These are phyloP conservation scores for Gymnoscopelus microlampas DNA, from an alignment of 2,797 vertebrate genomes.

Conservation along the genomic window DNA sequence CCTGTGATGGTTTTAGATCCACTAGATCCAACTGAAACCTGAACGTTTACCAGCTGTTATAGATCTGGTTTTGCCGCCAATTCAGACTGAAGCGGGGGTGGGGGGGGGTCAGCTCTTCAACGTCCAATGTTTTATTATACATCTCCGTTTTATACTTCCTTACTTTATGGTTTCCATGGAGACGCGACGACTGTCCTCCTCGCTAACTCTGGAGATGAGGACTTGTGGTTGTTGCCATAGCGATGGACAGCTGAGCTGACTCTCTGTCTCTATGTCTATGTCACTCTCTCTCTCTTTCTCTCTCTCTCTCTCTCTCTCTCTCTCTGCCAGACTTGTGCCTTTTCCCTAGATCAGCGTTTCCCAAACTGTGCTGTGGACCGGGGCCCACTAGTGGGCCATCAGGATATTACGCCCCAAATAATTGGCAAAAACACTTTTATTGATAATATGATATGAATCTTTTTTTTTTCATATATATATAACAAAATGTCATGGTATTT, in stretches of 20 bases:
- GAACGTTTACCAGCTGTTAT: no score
- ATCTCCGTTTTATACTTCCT: slow-evolving; percentile 27
- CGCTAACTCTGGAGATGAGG: slow-evolving; percentile 49
- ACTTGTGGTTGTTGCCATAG: slow-evolving; percentile 35
- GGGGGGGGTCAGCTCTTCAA: neutral
- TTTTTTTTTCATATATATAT: no score
- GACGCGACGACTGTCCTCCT: slow-evolving; percentile 48
- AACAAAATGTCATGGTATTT: no score
- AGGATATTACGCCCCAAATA: no score
- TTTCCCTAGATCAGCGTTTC: slow-evolving; percentile 44
- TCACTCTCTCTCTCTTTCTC: slow-evolving; percentile 13
- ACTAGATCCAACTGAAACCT: no score
- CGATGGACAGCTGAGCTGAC: slow-evolving; percentile 24
- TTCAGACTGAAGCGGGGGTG: slow-evolving; percentile 49
- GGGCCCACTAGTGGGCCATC: no score
- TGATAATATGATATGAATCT: no score
- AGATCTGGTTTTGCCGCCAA: no score
- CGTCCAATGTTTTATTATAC: neutral
- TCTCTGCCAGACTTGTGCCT: slow-evolving; percentile 60
- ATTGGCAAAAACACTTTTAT: no score
- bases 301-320: slow-evolving; percentile 12
- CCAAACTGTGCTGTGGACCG: neutral
- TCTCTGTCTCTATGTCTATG: slow-evolving; percentile 9
- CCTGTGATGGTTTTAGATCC: no score
- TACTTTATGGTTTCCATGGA: slow-evolving; percentile 56